phyloP scores from a whole-genome alignment of 2,797 vertebrate genomes.

The Gadopsis marmoratus region DNA sequence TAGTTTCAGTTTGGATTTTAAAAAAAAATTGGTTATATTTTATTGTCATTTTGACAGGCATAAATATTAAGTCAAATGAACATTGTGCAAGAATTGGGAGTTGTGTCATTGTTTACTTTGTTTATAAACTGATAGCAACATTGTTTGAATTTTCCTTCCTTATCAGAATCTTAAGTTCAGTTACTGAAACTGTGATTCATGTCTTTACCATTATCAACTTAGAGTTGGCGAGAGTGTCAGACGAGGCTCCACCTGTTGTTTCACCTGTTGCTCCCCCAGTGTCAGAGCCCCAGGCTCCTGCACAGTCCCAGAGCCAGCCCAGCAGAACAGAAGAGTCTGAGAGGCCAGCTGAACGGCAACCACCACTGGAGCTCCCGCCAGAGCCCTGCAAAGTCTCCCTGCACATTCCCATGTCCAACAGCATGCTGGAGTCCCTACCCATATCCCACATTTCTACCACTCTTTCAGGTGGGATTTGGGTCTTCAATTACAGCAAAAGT shows the following conservation, averaged over 20 bases:
- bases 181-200: background rate
- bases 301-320: constrained; percentile 72
- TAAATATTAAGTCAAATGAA: background rate
- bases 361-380: constrained; percentile 67
- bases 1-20: background rate
- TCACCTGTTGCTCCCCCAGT: constrained; percentile 59
- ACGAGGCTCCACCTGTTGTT: constrained; percentile 80
- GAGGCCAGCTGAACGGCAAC: constrained; percentile 68
- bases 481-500: background rate
- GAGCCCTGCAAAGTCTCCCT: constrained; percentile 79
- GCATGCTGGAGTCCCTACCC: constrained; percentile 78
- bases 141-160: background rate
- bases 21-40: background rate
- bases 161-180: background rate
- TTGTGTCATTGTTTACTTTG: background rate
- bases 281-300: constrained; percentile 77
- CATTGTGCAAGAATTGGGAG: background rate
- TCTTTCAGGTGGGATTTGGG: constrained; percentile 68
- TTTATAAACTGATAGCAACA: background rate
- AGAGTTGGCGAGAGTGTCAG: constrained; percentile 75
- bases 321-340: constrained; percentile 75
- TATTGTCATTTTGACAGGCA: background rate
- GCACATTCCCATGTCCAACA: constrained; percentile 74
- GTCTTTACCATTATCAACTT: background rate
- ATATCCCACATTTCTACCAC: constrained; percentile 75